Conservation (phyloP, 2,888 invertebrate species). For the Caenorhabditis afra region DNA sequence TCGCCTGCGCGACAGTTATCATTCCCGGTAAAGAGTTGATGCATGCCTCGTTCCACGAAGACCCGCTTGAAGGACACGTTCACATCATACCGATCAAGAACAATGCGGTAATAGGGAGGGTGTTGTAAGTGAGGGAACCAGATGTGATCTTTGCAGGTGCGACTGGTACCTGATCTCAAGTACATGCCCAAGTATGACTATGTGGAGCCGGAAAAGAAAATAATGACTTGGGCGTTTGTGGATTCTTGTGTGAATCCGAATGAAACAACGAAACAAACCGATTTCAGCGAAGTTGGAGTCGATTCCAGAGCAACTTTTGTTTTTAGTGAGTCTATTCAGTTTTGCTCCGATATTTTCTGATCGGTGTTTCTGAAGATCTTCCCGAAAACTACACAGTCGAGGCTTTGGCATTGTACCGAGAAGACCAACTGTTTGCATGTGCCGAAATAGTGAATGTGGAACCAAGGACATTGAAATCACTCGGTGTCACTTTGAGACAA, state of each 20-base stretch:
- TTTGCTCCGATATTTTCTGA: not conserved
- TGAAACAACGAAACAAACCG: slow-evolving; percentile 36
- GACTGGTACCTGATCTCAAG: slow-evolving; percentile 70
- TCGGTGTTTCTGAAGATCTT: slow-evolving; percentile 33
- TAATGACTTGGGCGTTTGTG: slow-evolving; percentile 72
- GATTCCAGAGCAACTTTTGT: slow-evolving; percentile 68
- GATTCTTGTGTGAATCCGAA: slow-evolving; percentile 54
- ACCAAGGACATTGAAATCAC: slow-evolving; percentile 62
- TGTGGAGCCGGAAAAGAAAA: slow-evolving; percentile 60
- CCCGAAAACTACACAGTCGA: slow-evolving; percentile 60
- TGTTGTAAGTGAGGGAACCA: not conserved
- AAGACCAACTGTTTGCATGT: slow-evolving; percentile 66
- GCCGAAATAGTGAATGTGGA: slow-evolving; percentile 64
- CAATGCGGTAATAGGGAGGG: slow-evolving; percentile 41
- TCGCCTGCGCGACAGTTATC: slow-evolving; percentile 71
- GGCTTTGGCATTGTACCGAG: slow-evolving; percentile 63
- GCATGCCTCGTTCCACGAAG: slow-evolving; percentile 68
- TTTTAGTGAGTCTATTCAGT: slow-evolving; percentile 47
- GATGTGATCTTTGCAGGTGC: slow-evolving; percentile 51
- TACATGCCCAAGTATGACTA: slow-evolving; percentile 63
- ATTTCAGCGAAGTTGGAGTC: slow-evolving; percentile 69
- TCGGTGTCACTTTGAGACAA: slow-evolving; percentile 58
- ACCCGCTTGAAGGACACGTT: slow-evolving; percentile 71
- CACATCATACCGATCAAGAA: slow-evolving; percentile 67
- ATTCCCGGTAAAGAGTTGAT: slow-evolving; percentile 65